Conservation (phyloP, 1,140 invertebrate genomes). For the Spodoptera litura region DNA sequence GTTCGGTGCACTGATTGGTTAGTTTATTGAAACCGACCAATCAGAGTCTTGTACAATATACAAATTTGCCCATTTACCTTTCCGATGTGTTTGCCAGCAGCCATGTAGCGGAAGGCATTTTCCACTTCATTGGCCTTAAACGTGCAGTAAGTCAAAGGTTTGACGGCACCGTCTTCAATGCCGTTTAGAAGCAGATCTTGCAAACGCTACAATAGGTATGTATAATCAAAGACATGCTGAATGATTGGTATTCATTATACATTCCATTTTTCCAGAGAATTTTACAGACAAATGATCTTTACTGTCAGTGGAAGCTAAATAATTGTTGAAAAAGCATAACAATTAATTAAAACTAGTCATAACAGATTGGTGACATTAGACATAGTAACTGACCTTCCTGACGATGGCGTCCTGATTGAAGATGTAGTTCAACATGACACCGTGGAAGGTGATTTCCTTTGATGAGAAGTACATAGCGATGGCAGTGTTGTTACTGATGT, state of each 20-base stretch:
- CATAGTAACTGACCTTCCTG: conserved; percentile 65
- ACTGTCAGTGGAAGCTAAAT: too few species aligned
- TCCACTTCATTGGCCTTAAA: conserved; percentile 89
- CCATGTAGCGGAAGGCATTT: conserved; percentile 91
- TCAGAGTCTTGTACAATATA: neutral
- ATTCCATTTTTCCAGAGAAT: too few species aligned
- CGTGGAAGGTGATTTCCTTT: conserved; percentile 94
- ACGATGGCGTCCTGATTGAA: conserved; percentile 79
- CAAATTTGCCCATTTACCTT: conserved; percentile 89
- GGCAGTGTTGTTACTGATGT: conserved; percentile 88
- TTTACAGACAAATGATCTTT: too few species aligned
- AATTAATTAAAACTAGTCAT: neutral
- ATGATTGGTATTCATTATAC: too few species aligned
- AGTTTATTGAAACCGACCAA: too few species aligned
- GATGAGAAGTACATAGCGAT: conserved; percentile 92
- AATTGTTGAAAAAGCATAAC: too few species aligned
- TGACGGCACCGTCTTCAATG: conserved; percentile 89
- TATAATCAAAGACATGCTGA: too few species aligned
- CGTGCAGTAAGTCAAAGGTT: conserved; percentile 87
- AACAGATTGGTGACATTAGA: neutral
- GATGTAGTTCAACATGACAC: conserved; percentile 93
- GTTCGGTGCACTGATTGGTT: too few species aligned
- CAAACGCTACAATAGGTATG: conserved; percentile 62
- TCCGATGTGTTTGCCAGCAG: conserved; percentile 95
- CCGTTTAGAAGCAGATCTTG: conserved; percentile 87